Base-by-base conservation (phyloP, 92 coral and sea anemone species). In the Meandrina meandrites region DNA sequence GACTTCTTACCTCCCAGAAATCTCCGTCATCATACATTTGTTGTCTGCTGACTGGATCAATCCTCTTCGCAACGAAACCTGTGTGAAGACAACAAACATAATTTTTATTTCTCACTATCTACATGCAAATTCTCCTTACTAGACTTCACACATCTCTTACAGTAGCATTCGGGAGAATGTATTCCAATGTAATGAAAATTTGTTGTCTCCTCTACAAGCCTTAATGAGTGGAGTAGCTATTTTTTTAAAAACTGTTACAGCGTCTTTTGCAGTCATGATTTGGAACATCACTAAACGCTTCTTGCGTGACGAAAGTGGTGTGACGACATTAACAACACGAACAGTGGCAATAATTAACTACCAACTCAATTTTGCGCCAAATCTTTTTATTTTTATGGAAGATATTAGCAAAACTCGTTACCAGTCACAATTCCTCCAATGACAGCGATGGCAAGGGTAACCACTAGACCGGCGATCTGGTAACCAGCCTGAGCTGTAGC, bases 11-110 rank as follows among this genome's bases (percentile, higher is more conserved):
- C 89, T 94, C 94, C 93, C 94, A 96, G 91, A 78, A 94, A 75
- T 94, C 98, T 22, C 80, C 92, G 79, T 96, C 98, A 76, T 96
- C 98, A 40, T 92, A 96, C 92, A 96, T 81, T 83, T 96, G 98
- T 11, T 91, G 94, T 35, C 76, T 72, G 30, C 69, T 87, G 79
- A 96, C 94, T 8, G 96, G 96, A 78, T 91, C 92, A 83, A 96
- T 71, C 80, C 82, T 88, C 47, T 90, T 92, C 74, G 91, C 96
- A 40, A 96, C 76, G 40, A 92, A 83, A 22, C 98, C 98, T 96
- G 68, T 16, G 48, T 13, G 67, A 31, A 67, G 45, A 47, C 42
- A 34, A 36, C 48, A 73, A 1, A 35, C 5, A 2, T 18, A 58
- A 14, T 60, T 60, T n/a, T 22, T 60, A 60, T 22, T 60, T 60